Conservation (phyloP, 2,888 invertebrate species). For the Nymphalis c-album region DNA sequence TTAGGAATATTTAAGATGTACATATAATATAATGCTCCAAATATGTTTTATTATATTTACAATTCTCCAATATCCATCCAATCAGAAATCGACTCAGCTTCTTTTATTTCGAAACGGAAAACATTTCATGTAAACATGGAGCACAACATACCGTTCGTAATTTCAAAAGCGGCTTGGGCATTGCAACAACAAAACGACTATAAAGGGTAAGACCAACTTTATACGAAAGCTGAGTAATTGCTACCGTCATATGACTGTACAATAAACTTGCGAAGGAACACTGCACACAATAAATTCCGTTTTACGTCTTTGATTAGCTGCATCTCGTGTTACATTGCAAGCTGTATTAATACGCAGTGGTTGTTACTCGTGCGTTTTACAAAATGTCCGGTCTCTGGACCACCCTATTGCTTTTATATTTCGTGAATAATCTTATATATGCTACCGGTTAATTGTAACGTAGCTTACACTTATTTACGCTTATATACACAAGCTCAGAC, state of each 20-base stretch:
- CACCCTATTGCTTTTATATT: conserved; percentile 55
- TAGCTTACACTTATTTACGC: too few species aligned
- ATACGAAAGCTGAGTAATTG: conserved; percentile 75
- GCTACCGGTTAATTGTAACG: not conserved
- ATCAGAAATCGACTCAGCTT: not conserved
- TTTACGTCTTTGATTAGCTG: conserved; percentile 77
- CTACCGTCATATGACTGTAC: conserved; percentile 71
- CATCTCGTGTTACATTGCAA: conserved; percentile 71
- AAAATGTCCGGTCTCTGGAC: conserved; percentile 62
- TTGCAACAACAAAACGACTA: conserved; percentile 43
- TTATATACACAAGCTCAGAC: too few species aligned
- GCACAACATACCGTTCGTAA: not conserved
- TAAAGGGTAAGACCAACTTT: conserved; percentile 49
- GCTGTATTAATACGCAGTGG: conserved; percentile 56
- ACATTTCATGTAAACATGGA: not conserved
- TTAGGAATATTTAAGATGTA: too few species aligned
- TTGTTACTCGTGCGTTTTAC: conserved; percentile 55
- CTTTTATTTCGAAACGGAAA: not conserved
- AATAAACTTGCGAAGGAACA: conserved; percentile 75
- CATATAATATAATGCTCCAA: too few species aligned
- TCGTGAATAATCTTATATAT: not conserved
- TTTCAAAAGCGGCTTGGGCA: conserved; percentile 24
- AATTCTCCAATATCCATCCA: too few species aligned
- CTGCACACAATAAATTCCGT: conserved; percentile 77
- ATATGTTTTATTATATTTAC: too few species aligned